Conservation (phyloP, 2,797 vertebrate species). For the Sebastiscus tertius region DNA sequence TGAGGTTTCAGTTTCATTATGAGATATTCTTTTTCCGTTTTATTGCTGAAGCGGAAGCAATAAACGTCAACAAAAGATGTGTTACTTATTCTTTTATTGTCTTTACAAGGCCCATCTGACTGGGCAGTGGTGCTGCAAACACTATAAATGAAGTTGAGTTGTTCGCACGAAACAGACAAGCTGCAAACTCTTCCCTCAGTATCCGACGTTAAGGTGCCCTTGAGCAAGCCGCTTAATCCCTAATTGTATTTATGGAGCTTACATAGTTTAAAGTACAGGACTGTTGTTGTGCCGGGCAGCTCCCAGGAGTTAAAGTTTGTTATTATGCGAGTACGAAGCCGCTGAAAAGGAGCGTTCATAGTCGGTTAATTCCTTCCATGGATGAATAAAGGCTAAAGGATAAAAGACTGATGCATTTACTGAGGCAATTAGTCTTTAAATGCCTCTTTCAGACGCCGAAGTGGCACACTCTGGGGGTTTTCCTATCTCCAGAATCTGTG, state of each 20-base stretch:
- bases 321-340: constrained; percentile 3
- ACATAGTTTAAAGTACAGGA: not conserved
- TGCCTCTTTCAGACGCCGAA: constrained; percentile 38
- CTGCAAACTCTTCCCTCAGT: not conserved
- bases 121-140: not conserved
- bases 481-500: constrained; percentile 66
- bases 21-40: constrained; percentile 8
- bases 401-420: constrained; percentile 62
- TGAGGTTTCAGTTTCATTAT: not conserved
- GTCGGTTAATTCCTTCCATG: constrained; percentile 53
- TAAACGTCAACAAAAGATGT: not conserved
- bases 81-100: not conserved
- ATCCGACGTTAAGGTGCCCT: constrained; percentile 13
- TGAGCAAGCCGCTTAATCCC: constrained; percentile 32
- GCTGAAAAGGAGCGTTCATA: constrained; percentile 54
- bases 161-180: not conserved
- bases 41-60: not conserved
- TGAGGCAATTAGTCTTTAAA: constrained; percentile 63
- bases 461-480: constrained; percentile 55
- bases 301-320: constrained; percentile 17
- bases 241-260: constrained; percentile 38
- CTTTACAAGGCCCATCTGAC: not conserved
- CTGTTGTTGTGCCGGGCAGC: not conserved
- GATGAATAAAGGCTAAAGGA: constrained; percentile 45
- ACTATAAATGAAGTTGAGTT: not conserved